Conservation (phyloP, 2,113 vertebrate species). For the Lethenteron camtschaticum region DNA sequence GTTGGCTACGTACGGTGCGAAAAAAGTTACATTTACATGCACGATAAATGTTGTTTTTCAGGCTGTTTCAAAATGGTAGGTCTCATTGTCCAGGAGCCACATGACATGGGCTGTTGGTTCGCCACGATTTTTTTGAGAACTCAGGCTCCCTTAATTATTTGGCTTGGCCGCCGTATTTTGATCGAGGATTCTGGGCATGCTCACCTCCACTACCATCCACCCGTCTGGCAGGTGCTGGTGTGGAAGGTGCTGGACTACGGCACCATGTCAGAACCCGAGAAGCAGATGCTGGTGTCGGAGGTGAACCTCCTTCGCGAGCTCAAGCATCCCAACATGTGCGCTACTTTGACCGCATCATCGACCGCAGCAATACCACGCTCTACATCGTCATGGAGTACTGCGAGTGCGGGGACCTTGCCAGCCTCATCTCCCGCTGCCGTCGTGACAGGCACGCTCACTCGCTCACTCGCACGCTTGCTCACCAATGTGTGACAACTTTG, state of each 20-base stretch:
- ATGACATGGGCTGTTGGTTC: too few species aligned
- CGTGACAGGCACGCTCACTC: slow-evolving; percentile 36
- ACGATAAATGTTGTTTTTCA: too few species aligned
- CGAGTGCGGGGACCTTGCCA: slow-evolving; percentile 67
- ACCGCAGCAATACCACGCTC: slow-evolving; percentile 47
- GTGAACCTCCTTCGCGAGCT: slow-evolving; percentile 80
- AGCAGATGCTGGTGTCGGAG: slow-evolving; percentile 89
- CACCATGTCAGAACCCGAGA: slow-evolving; percentile 63
- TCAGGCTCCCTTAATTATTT: too few species aligned
- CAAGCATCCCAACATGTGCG: slow-evolving; percentile 78
- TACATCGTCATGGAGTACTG: slow-evolving; percentile 97
- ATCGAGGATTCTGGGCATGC: too few species aligned
- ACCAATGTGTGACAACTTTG: too few species aligned
- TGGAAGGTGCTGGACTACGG: slow-evolving; percentile 96
- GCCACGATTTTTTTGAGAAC: too few species aligned
- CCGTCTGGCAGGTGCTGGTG: slow-evolving; percentile 39
- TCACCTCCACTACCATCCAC: too few species aligned
- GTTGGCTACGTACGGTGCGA: too few species aligned
- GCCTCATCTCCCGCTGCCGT: slow-evolving; percentile 42
- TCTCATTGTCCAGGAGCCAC: too few species aligned
- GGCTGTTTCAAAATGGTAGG: too few species aligned
- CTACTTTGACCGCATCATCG: slow-evolving; percentile 78
- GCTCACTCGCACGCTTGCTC: background rate
- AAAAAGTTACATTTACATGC: too few species aligned
- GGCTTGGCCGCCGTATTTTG: too few species aligned